A percentile compares a stretch with the other conserved stretches of the same genome.
phyloP scores from a whole-genome alignment of 2,113 vertebrate species.

The Phylloscopus trochiloides region DNA sequence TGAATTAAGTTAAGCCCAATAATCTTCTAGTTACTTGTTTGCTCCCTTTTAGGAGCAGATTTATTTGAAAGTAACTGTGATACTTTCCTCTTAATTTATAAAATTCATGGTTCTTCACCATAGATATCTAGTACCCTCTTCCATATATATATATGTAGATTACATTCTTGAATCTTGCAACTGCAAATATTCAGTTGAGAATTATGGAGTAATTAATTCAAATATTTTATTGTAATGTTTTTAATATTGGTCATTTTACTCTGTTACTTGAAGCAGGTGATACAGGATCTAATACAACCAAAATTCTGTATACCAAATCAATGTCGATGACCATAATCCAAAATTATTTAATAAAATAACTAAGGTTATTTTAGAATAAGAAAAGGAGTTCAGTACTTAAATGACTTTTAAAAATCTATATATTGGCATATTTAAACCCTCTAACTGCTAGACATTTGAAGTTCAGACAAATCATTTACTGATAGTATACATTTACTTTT shows the following conservation, averaged over 20 bases:
- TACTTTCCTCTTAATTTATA: neutral
- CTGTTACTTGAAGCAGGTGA: neutral
- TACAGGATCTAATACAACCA: neutral
- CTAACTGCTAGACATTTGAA: neutral
- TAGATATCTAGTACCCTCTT: neutral
- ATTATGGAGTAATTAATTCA: neutral
- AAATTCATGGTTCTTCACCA: neutral
- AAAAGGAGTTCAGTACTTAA: neutral
- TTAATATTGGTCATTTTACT: neutral
- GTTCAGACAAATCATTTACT: neutral
- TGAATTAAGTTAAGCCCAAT: neutral
- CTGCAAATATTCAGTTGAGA: neutral
- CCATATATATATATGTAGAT: neutral
- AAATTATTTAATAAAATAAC: neutral
- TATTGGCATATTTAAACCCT: neutral
- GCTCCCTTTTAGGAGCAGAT: neutral
- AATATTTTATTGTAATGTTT: neutral
- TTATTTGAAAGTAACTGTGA: neutral
- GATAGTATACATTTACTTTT: neutral
- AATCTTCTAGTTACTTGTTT: neutral
- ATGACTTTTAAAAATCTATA: neutral
- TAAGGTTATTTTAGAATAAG: neutral
- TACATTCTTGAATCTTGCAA: neutral
- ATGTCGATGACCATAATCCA: neutral
- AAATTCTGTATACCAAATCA: neutral